These are phyloP conservation scores for Chaetorhynchus papuensis DNA, from an alignment of 2,113 vertebrate genomes.

Conservation along the genomic window DNA sequence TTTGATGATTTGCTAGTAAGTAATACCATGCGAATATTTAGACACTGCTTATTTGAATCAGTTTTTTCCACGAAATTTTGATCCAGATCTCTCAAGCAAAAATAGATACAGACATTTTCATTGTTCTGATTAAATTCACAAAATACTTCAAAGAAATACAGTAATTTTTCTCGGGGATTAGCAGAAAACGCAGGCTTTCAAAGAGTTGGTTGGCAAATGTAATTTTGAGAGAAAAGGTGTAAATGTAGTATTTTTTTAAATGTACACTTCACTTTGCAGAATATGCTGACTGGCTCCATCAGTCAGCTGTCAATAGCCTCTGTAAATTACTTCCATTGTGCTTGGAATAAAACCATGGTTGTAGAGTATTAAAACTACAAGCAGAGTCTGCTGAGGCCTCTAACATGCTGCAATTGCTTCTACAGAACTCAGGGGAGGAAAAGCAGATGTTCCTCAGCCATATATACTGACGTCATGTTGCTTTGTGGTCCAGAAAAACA, in stretches of 20 bases:
- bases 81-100: neutral
- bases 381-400: neutral
- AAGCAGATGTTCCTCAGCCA: neutral
- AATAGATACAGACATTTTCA: neutral
- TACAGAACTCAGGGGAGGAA: neutral
- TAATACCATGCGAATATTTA: neutral
- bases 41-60: neutral
- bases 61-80: neutral
- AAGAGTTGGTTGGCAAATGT: neutral
- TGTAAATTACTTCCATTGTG: neutral
- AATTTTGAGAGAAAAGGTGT: neutral
- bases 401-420: neutral
- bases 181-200: constrained; percentile 49
- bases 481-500: neutral
- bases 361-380: neutral
- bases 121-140: constrained; percentile 52
- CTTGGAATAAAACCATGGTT: neutral
- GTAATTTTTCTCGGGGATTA: constrained; percentile 33
- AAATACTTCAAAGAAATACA: constrained; percentile 24
- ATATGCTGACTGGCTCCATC: neutral
- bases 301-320: neutral
- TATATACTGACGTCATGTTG: neutral
- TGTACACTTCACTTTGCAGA: neutral
- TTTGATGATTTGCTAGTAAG: neutral
- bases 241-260: neutral